phyloP scores from a whole-genome alignment of 2,113 vertebrate species.

The Pithys albifrons region DNA sequence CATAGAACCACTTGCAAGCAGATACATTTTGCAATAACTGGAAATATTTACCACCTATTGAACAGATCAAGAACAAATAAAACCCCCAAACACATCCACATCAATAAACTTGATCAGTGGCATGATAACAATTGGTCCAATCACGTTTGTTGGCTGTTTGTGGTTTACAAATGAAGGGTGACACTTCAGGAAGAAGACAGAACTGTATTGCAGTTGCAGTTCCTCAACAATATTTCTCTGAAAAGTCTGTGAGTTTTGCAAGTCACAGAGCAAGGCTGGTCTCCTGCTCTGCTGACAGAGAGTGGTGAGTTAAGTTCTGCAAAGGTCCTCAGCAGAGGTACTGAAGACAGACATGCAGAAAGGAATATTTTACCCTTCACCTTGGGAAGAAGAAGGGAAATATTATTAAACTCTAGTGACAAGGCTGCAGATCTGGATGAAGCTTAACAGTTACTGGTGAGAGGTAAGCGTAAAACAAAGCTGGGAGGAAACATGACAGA shows the following conservation, averaged over 20 bases:
- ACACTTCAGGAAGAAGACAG: neutral
- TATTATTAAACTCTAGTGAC: neutral
- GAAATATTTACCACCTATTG: neutral
- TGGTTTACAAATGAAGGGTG: neutral
- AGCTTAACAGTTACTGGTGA: rapidly evolving
- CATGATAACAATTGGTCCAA: no score
- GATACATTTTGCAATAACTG: neutral
- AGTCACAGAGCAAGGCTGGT: rapidly evolving
- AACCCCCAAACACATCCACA: rapidly evolving
- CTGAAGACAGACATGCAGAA: neutral
- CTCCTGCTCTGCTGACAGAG: neutral
- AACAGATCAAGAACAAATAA: neutral
- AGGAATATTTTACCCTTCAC: neutral
- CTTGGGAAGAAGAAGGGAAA: neutral
- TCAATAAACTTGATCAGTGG: no score
- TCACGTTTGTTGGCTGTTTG: neutral
- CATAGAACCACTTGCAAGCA: neutral
- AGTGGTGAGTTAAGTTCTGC: neutral
- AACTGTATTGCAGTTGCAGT: neutral
- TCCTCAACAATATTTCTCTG: neutral
- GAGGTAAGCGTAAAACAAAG: neutral
- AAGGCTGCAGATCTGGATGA: neutral
- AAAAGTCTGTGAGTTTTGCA: neutral
- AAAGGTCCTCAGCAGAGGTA: neutral
- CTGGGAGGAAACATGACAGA: neutral